phyloP scores from a whole-genome alignment of 92 coral and sea anemone species.

The Meandrina meandrites region DNA sequence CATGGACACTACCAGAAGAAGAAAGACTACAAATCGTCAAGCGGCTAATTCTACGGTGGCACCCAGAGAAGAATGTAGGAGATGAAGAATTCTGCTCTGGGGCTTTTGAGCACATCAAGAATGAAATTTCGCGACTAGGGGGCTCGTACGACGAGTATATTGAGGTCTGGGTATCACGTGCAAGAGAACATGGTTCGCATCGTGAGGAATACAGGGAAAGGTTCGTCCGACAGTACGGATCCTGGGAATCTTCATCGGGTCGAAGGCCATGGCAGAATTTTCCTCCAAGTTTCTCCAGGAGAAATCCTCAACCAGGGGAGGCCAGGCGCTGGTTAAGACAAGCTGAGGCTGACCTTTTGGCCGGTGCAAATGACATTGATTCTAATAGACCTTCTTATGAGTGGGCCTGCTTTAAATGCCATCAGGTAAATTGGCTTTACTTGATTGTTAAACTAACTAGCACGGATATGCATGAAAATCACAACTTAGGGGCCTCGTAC shows the following conservation, averaged over 20 bases:
- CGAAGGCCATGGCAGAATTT: not conserved
- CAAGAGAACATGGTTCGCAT: conserved; percentile 23
- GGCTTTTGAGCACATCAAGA: conserved; percentile 59
- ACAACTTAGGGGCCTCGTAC: not conserved
- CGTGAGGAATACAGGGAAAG: conserved; percentile 13
- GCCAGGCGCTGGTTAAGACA: conserved; percentile 76
- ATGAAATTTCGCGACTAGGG: conserved; percentile 67
- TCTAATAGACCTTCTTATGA: conserved; percentile 49
- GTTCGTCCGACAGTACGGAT: not conserved
- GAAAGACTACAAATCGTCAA: conserved; percentile 57
- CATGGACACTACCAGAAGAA: conserved; percentile 74
- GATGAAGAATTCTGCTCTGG: conserved; percentile 68
- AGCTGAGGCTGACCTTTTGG: conserved; percentile 59
- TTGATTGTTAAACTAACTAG: not conserved
- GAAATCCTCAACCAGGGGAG: conserved; percentile 73
- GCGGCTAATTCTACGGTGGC: conserved; percentile 79
- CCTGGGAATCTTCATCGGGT: not conserved
- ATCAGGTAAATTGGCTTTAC: conserved; percentile 57
- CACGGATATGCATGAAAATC: too few relatives aligned
- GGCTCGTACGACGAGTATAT: conserved; percentile 15
- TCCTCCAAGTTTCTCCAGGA: conserved; percentile 39
- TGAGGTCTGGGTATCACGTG: conserved; percentile 17
- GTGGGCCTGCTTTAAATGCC: conserved; percentile 83
- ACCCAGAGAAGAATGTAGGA: conserved; percentile 80
- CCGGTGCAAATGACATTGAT: conserved; percentile 48